These are phyloP conservation scores for Coremacera marginata DNA, from an alignment of 2,888 invertebrate genomes.

Conservation along the genomic window DNA sequence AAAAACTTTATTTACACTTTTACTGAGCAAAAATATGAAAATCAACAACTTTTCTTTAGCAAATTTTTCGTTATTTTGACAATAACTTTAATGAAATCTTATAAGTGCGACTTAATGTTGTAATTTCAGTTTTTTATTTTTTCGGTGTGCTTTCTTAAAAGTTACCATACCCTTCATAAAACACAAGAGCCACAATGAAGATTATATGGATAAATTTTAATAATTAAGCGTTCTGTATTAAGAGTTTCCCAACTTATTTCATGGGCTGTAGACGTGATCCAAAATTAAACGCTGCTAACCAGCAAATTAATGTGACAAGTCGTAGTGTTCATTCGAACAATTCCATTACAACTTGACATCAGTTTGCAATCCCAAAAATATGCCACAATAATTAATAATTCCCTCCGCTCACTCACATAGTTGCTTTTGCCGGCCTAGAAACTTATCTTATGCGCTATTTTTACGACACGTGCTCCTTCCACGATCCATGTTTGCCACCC, in stretches of 20 bases:
- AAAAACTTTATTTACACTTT: no score
- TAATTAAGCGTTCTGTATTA: no score
- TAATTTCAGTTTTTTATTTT: no score
- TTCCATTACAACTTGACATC: constrained; percentile 47
- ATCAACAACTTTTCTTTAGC: no score
- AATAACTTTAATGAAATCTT: no score
- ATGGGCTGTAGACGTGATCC: not conserved
- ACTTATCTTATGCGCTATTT: constrained; percentile 10
- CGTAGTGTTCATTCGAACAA: constrained; percentile 53
- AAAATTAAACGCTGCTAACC: constrained; percentile 38
- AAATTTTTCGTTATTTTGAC: no score
- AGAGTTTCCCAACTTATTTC: not conserved
- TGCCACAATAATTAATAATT: constrained; percentile 55
- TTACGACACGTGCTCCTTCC: not conserved
- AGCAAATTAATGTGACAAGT: constrained; percentile 56
- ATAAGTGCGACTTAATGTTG: no score
- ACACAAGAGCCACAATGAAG: not conserved
- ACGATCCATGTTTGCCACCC: constrained; percentile 61
- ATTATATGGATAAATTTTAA: not conserved
- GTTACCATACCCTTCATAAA: not conserved
- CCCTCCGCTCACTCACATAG: constrained; percentile 34
- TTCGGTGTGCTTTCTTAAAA: not conserved
- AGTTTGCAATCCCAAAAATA: constrained; percentile 32
- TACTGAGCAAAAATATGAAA: no score
- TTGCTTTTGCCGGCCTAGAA: not conserved